Evolutionary conservation across 2,888 invertebrate species (phyloP), one percentile per base, ranked within the genome.

Genomic region (Alsophila aescularia): DNA sequence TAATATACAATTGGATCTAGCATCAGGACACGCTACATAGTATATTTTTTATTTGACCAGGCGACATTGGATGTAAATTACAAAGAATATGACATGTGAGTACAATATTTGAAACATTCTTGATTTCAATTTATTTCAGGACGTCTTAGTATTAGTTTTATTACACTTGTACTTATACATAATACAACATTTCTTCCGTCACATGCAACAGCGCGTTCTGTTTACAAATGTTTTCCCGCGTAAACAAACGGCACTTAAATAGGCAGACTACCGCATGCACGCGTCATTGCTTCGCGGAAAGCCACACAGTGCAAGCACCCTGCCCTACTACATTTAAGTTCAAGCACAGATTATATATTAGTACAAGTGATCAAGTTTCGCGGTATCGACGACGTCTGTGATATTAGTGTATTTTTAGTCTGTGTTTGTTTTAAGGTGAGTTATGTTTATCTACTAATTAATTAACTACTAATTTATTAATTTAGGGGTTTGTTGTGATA

Each of bases 281-380:
- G 27, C 52, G 49, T 49, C 59, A 59, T 45, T 59, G 32, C 41
- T 10, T 10, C 0, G 27, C 49, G 16, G 34, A 31, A 29, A 48
- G 42, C 31, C 43, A 36, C 14, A 10, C 37, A 1, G 49, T 15
- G 24, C 15, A 12, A 16, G 12, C 24, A 3, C 9, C 47, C 36
- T 59, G 45, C 44, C 59, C 12, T 12, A 31, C 2, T 27, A 9
- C 2, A n/a, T 9, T 32, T 32, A n/a, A n/a, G n/a, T n/a, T n/a
- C n/a, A n/a, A n/a, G n/a, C n/a, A n/a, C n/a, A n/a, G n/a, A n/a
- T n/a, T n/a, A n/a, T n/a, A n/a, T n/a, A n/a, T n/a, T n/a, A n/a
- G n/a, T n/a, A n/a, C n/a, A n/a, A n/a, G n/a, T n/a, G n/a, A n/a
- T n/a, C n/a, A 31, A 37, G 14, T 29, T n/a, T 1, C 7, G 7